Conservation (phyloP, 2,113 vertebrate genomes). For the Bolborhynchus lineola region DNA sequence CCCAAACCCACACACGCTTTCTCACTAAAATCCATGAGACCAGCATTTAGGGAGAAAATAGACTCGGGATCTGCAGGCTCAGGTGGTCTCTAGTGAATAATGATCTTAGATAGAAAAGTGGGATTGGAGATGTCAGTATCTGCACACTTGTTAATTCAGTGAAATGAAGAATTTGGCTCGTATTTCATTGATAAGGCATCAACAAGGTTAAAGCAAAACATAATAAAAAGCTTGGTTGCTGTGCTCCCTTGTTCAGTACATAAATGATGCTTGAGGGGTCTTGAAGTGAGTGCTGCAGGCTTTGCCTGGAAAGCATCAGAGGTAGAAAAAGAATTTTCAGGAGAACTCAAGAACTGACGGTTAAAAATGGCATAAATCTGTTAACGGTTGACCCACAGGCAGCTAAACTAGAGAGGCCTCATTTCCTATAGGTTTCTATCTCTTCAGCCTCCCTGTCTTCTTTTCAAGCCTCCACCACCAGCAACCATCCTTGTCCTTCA, state of each 20-base stretch:
- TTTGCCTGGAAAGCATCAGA: slow-evolving; percentile 22
- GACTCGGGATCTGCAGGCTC: not conserved
- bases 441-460: not conserved
- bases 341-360: not conserved
- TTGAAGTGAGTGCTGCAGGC: not conserved
- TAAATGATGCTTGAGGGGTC: not conserved
- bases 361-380: not conserved
- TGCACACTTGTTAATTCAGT: not conserved
- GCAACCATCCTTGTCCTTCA: not conserved
- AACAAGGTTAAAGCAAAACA: not conserved
- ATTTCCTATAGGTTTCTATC: not conserved
- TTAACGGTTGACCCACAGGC: not conserved
- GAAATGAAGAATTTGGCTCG: not conserved
- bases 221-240: not conserved
- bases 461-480: not conserved
- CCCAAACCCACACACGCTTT: not conserved
- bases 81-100: not conserved
- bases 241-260: not conserved
- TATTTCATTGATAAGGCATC: not conserved
- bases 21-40: not conserved
- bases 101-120: not conserved
- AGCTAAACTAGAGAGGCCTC: not conserved
- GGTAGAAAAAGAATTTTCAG: not conserved
- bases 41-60: not conserved
- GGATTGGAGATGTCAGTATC: not conserved